Conservation (phyloP, 2,888 invertebrate genomes). For the Geophilus truncorum region DNA sequence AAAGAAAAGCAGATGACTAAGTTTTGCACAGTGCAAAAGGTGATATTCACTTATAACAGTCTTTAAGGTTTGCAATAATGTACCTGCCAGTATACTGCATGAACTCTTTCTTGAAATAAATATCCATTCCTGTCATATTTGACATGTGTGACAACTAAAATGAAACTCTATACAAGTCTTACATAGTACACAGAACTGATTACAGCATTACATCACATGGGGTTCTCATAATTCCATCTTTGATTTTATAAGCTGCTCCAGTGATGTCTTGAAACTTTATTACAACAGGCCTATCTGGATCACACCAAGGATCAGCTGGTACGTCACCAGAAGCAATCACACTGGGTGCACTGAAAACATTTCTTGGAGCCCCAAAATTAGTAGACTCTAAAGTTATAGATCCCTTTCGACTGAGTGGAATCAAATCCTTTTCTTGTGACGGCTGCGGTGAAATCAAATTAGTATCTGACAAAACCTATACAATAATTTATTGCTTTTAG, state of each 20-base stretch:
- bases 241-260: slow-evolving; percentile 82
- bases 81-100: slow-evolving; percentile 91
- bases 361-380: neutral
- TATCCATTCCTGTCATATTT: slow-evolving; percentile 69
- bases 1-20: no score
- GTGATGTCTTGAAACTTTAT: slow-evolving; percentile 81
- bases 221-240: slow-evolving; percentile 73
- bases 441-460: no score
- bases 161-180: no score
- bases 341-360: neutral
- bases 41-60: no score
- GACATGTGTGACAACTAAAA: slow-evolving; percentile 78
- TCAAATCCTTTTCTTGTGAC: no score
- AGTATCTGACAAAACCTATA: no score
- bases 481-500: no score
- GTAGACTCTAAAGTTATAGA: neutral
- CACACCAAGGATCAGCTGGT: slow-evolving; percentile 56
- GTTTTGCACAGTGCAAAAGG: no score
- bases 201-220: slow-evolving; percentile 77
- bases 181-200: no score
- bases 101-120: slow-evolving; percentile 91
- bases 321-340: neutral
- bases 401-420: neutral
- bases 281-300: slow-evolving; percentile 63
- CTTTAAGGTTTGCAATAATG: no score